phyloP scores from a whole-genome alignment of 2,797 vertebrate genomes.

The Enteromius fasciolatus region DNA sequence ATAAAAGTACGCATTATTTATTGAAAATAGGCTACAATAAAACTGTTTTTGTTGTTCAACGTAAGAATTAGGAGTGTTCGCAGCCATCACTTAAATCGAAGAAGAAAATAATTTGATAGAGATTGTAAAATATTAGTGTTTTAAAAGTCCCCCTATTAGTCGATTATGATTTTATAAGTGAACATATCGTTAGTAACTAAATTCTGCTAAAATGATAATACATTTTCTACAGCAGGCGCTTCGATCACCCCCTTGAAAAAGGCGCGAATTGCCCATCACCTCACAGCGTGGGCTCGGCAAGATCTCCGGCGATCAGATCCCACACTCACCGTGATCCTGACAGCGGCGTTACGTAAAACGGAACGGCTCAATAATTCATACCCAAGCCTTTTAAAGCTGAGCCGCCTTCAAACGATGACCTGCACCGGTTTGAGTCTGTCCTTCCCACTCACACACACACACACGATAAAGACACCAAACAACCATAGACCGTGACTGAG shows the following conservation, averaged over 20 bases:
- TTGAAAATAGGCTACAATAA: neutral
- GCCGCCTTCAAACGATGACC: conserved; percentile 32
- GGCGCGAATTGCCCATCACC: neutral
- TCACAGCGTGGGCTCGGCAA: conserved; percentile 25
- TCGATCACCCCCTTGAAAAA: conserved; percentile 13
- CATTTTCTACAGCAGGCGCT: neutral
- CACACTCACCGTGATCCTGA: conserved; percentile 15
- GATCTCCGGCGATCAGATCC: conserved; percentile 21
- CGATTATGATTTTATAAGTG: neutral
- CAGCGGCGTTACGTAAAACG: conserved; percentile 64
- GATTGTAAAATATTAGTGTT: neutral
- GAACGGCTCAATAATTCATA: conserved; percentile 73
- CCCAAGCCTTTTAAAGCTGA: conserved; percentile 50
- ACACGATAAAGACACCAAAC: conserved; percentile 31
- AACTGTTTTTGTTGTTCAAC: neutral
- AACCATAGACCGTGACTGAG: conserved; percentile 32
- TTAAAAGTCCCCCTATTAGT: neutral
- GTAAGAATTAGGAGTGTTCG: neutral
- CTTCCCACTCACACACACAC: conserved; percentile 60
- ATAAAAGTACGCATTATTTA: neutral
- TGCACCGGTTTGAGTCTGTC: conserved; percentile 21
- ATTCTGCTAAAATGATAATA: neutral
- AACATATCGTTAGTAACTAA: neutral
- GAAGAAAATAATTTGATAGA: neutral
- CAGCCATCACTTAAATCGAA: neutral